Evolutionary conservation across 1,140 invertebrate genomes (phyloP).

Genomic region (Plutomurus gul): DNA sequence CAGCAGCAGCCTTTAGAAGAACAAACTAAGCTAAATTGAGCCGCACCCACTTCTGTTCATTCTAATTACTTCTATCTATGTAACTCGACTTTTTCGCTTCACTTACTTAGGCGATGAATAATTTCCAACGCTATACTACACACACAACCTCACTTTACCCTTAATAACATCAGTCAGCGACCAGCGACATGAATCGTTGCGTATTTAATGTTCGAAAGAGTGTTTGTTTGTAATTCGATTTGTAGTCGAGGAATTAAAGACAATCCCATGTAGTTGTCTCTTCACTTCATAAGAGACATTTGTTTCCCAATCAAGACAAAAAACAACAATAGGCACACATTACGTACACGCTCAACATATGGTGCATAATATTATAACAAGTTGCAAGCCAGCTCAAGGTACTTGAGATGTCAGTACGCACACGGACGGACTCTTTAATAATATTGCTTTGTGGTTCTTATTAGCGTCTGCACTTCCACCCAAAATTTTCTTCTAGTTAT

Average conservation of each 20-base stretch:
- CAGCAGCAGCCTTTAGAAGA: background rate
- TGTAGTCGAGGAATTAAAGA: background rate
- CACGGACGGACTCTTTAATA: too few relatives aligned
- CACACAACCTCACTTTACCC: slow-evolving; percentile 4
- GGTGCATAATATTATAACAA: too few relatives aligned
- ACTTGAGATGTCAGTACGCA: too few relatives aligned
- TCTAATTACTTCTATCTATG: slow-evolving; percentile 9
- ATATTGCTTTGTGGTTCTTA: too few relatives aligned
- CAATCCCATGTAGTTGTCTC: background rate
- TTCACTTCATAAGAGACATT: background rate
- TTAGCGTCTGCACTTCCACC: background rate
- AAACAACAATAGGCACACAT: too few relatives aligned
- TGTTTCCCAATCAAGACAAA: too few relatives aligned
- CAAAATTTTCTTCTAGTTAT: background rate
- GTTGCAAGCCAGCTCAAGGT: too few relatives aligned
- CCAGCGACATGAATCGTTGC: background rate
- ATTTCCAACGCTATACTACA: background rate
- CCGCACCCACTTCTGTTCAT: background rate
- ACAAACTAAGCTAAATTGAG: slow-evolving; percentile 25
- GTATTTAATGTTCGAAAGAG: background rate
- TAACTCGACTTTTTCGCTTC: background rate
- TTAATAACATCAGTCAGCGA: background rate
- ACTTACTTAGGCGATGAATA: background rate
- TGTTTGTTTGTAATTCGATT: background rate
- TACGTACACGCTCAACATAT: too few relatives aligned